phyloP scores from a whole-genome alignment of 2,797 vertebrate species.

The Sebastes iracundus region DNA sequence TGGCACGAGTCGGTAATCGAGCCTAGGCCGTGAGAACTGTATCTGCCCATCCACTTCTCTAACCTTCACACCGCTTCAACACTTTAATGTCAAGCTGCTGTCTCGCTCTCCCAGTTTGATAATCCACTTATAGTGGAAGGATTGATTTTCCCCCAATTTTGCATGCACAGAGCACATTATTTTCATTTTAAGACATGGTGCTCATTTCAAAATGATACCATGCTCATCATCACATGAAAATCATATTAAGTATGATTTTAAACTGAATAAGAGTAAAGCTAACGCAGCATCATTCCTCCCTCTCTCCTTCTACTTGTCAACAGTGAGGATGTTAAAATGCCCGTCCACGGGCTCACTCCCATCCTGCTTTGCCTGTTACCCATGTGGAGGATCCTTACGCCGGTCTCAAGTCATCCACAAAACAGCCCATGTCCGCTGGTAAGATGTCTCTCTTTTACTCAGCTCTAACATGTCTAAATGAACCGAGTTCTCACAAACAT shows the following conservation, averaged over 20 bases:
- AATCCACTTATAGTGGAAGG: not conserved
- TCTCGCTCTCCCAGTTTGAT: not conserved
- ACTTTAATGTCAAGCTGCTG: not conserved
- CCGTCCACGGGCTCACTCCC: constrained; percentile 57
- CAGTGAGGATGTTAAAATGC: constrained; percentile 86
- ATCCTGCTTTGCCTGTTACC: constrained; percentile 65
- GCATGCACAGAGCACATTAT: not conserved
- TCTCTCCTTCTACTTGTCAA: constrained; percentile 3
- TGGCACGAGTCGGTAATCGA: not conserved
- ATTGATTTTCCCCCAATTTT: not conserved
- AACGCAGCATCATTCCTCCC: not conserved
- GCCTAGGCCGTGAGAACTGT: not conserved
- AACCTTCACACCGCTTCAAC: not conserved
- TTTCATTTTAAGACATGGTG: not conserved
- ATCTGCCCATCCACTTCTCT: not conserved
- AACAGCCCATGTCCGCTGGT: constrained; percentile 74
- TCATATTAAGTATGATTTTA: not conserved
- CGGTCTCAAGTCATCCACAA: constrained; percentile 61
- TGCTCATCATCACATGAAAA: not conserved
- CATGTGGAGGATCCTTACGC: constrained; percentile 58
- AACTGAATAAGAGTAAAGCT: not conserved
- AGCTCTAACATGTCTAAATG: not conserved
- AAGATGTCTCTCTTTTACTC: not conserved
- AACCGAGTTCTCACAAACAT: not conserved
- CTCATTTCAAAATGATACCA: not conserved